Evolutionary conservation across 2,797 vertebrate genomes (phyloP).

Genomic region (Cuniculus paca): DNA sequence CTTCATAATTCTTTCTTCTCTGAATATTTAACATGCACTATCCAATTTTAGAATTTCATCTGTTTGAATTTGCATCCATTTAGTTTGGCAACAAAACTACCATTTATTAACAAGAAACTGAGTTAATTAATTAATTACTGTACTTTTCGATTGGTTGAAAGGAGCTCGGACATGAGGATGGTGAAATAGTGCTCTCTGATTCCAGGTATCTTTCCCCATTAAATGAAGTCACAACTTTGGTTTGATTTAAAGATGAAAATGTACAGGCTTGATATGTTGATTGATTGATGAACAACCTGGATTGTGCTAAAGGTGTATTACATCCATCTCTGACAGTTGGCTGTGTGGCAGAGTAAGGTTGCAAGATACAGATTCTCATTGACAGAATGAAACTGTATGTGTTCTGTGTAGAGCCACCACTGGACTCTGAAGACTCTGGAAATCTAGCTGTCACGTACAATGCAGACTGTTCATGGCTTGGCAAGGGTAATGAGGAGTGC

Average conservation of each 20-base stretch:
- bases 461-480: background rate
- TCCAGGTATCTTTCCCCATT: constrained; percentile 41
- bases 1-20: background rate
- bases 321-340: background rate
- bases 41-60: constrained; percentile 76
- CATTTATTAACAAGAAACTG: constrained; percentile 49
- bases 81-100: constrained; percentile 63
- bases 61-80: constrained; percentile 68
- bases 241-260: constrained; percentile 29
- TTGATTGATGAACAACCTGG: background rate
- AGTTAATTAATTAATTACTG: constrained; percentile 60
- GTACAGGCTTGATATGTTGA: constrained; percentile 35
- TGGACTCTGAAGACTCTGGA: constrained; percentile 67
- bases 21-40: constrained; percentile 69
- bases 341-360: constrained; percentile 34
- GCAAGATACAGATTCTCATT: constrained; percentile 47
- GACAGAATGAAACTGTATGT: constrained; percentile 71
- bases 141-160: constrained; percentile 60
- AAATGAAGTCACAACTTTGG: background rate
- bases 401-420: constrained; percentile 48
- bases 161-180: constrained; percentile 26
- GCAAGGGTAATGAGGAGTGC: background rate
- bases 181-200: constrained; percentile 41
- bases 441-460: constrained; percentile 68
- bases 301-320: background rate